Conservation (phyloP, 2,888 invertebrate genomes). For the Tribolium freemani region DNA sequence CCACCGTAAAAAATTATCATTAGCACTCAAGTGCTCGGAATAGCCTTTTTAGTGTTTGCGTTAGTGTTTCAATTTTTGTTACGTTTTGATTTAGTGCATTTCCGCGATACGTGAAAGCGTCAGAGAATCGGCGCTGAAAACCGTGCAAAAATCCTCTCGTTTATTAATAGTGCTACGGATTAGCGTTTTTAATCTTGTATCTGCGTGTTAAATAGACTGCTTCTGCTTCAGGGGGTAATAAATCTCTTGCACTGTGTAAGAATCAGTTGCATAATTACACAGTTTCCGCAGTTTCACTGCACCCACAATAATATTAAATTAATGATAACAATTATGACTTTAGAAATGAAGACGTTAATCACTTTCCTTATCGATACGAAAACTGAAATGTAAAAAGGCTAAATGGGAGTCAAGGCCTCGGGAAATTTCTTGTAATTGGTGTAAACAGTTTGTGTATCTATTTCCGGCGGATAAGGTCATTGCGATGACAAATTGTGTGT, state of each 20-base stretch:
- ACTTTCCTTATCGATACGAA: background rate
- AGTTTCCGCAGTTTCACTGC: constrained; percentile 22
- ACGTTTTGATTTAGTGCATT: no score
- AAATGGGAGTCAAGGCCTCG: background rate
- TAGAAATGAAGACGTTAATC: background rate
- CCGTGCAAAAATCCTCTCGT: no score
- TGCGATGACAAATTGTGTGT: constrained; percentile 20
- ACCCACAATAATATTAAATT: constrained; percentile 1
- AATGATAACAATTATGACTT: background rate
- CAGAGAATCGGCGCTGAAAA: no score
- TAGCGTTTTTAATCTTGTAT: background rate
- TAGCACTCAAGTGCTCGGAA: no score
- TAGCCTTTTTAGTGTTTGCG: no score
- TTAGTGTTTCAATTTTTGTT: no score
- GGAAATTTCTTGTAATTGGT: constrained; percentile 2
- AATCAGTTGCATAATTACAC: constrained; percentile 9
- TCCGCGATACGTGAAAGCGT: no score
- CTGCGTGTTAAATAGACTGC: background rate
- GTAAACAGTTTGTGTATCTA: constrained; percentile 4
- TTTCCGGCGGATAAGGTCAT: constrained; percentile 19
- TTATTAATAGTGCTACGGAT: no score
- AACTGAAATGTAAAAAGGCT: background rate
- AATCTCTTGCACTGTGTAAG: constrained; percentile 2
- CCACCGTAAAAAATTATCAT: no score
- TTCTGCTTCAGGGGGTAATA: background rate